A percentile compares a stretch with the other conserved stretches of the same genome.
phyloP scores from a whole-genome alignment of 2,888 invertebrate species.

The Cinara cedri region DNA sequence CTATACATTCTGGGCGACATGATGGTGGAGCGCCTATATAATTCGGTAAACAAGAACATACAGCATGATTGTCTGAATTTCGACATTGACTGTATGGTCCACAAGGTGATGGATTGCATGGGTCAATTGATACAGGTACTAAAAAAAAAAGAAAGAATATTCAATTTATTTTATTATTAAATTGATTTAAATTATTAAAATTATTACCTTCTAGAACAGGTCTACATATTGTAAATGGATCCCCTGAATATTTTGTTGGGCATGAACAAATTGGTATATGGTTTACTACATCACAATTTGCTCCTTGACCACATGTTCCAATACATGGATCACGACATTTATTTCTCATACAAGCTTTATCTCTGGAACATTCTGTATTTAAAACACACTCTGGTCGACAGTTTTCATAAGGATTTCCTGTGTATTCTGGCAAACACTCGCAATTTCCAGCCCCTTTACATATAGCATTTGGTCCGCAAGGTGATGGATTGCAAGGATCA shows the following conservation, averaged over 20 bases:
- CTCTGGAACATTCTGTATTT: slow-evolving; percentile 63
- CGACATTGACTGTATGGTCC: slow-evolving; percentile 65
- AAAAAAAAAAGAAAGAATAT: too few species aligned
- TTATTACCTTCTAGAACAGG: slow-evolving; percentile 61
- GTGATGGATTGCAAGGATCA: slow-evolving; percentile 62
- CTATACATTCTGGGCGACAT: slow-evolving; percentile 68
- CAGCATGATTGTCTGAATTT: slow-evolving; percentile 63
- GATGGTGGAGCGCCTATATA: slow-evolving; percentile 65
- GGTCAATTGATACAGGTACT: slow-evolving; percentile 59
- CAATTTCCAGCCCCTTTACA: slow-evolving; percentile 63
- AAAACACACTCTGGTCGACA: slow-evolving; percentile 65
- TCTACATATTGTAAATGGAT: slow-evolving; percentile 64
- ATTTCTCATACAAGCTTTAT: slow-evolving; percentile 63
- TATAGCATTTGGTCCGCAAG: slow-evolving; percentile 69
- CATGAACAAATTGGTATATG: slow-evolving; percentile 65
- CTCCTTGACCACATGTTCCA: slow-evolving; percentile 63
- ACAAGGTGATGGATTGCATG: slow-evolving; percentile 64
- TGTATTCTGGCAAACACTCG: slow-evolving; percentile 63
- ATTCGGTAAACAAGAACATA: slow-evolving; percentile 65
- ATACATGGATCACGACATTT: slow-evolving; percentile 64
- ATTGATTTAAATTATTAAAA: slow-evolving; percentile 60
- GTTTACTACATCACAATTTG: slow-evolving; percentile 64
- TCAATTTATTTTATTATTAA: slow-evolving; percentile 5
- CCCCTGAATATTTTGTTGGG: slow-evolving; percentile 63
- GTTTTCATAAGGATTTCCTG: slow-evolving; percentile 64